Conservation (phyloP, 2,797 vertebrate species). For the Micrastur ruficollis region DNA sequence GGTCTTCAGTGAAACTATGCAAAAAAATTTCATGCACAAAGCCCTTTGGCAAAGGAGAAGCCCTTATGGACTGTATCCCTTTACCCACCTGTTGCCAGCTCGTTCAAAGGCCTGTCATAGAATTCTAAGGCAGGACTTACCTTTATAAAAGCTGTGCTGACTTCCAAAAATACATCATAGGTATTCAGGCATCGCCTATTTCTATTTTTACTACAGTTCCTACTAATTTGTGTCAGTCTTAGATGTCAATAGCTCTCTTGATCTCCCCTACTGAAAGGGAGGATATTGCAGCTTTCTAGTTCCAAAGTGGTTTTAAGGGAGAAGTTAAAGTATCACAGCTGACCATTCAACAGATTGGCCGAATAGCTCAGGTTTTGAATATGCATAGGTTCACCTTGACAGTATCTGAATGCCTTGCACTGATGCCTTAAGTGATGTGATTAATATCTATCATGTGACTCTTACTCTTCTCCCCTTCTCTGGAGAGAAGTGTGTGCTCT, state of each 20-base stretch:
- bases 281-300: background rate
- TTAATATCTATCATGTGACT: background rate
- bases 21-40: background rate
- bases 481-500: background rate
- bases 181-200: background rate
- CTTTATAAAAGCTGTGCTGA: background rate
- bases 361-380: background rate
- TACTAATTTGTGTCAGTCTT: background rate
- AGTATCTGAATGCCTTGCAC: background rate
- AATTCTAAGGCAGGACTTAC: background rate
- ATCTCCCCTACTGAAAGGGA: background rate
- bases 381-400: background rate
- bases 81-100: background rate
- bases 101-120: background rate
- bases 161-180: background rate
- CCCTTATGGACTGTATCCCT: rapidly evolving
- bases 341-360: background rate
- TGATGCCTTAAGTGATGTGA: background rate
- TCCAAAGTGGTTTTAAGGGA: background rate
- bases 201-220: background rate
- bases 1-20: background rate
- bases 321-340: background rate
- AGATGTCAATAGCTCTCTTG: background rate
- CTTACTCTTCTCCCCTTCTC: background rate
- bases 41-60: background rate